phyloP scores from a whole-genome alignment of 2,888 invertebrate genomes.

The Tetropium fuscum region DNA sequence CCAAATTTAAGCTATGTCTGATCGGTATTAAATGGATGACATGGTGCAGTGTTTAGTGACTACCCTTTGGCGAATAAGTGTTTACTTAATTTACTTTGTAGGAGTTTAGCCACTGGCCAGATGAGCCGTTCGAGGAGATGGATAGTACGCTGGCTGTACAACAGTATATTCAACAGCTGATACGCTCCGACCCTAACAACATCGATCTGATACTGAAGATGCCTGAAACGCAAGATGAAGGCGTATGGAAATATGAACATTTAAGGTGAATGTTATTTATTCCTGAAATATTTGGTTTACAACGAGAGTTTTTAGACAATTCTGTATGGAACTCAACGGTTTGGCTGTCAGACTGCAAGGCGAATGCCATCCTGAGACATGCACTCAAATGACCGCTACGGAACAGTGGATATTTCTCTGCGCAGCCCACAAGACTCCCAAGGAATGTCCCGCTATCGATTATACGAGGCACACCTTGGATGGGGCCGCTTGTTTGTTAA shows the following conservation, averaged over 20 bases:
- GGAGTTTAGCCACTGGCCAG: constrained; percentile 98
- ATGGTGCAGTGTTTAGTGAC: too few species aligned
- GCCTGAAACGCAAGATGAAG: constrained; percentile 98
- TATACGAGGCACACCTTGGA: constrained; percentile 99
- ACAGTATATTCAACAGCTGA: constrained; percentile 98
- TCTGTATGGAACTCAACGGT: constrained; percentile 99
- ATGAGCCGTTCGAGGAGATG: constrained; percentile 99
- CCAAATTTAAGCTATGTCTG: too few species aligned
- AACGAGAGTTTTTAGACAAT: constrained; percentile 76
- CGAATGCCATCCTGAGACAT: constrained; percentile 97
- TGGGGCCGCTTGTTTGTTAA: constrained; percentile 97
- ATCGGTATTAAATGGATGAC: too few species aligned
- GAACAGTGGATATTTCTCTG: constrained; percentile 99
- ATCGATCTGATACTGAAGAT: constrained; percentile 95
- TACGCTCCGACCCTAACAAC: constrained; percentile 91
- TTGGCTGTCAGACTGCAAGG: constrained; percentile 95
- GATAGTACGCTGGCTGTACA: constrained; percentile 98
- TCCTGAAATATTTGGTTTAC: background rate
- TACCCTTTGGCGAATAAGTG: too few species aligned
- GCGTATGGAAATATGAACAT: constrained; percentile 99
- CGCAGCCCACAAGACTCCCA: constrained; percentile 99
- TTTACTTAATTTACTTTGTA: too few species aligned
- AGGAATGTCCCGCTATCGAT: constrained; percentile 99
- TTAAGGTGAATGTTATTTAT: constrained; percentile 73
- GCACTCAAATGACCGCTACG: constrained; percentile 99